Conservation (phyloP, 2,113 vertebrate species). For the Phasianus colchicus region DNA sequence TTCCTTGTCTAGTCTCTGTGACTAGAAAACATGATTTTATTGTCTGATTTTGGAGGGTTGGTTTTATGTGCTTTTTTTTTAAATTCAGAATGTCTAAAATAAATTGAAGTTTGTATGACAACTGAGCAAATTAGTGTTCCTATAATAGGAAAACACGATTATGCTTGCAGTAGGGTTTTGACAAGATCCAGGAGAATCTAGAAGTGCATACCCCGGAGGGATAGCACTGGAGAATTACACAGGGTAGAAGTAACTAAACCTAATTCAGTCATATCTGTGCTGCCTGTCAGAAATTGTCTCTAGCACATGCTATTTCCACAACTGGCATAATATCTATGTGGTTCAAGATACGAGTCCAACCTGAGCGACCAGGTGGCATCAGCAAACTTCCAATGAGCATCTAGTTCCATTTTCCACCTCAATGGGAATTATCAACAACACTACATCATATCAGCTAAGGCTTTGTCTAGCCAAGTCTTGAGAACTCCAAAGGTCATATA, state of each 20-base stretch:
- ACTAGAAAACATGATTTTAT: not conserved
- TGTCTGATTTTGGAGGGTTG: fast-evolving
- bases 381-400: not conserved
- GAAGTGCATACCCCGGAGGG: not conserved
- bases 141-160: not conserved
- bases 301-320: not conserved
- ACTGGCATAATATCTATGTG: not conserved
- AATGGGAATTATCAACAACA: not conserved
- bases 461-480: not conserved
- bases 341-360: not conserved
- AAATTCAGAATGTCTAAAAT: not conserved
- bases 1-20: not conserved
- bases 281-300: not conserved
- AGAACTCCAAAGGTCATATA: not conserved
- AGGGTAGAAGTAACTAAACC: not conserved
- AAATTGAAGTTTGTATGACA: not conserved
- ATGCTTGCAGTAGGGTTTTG: not conserved
- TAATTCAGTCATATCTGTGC: not conserved
- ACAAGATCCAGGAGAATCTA: not conserved
- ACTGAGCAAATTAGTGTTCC: not conserved
- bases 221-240: not conserved
- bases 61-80: fast-evolving
- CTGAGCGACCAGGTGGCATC: not conserved
- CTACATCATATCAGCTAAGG: not conserved
- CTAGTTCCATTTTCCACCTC: not conserved